phyloP scores from a whole-genome alignment of 92 coral and sea anemone species.

The Pocillopora grandis region DNA sequence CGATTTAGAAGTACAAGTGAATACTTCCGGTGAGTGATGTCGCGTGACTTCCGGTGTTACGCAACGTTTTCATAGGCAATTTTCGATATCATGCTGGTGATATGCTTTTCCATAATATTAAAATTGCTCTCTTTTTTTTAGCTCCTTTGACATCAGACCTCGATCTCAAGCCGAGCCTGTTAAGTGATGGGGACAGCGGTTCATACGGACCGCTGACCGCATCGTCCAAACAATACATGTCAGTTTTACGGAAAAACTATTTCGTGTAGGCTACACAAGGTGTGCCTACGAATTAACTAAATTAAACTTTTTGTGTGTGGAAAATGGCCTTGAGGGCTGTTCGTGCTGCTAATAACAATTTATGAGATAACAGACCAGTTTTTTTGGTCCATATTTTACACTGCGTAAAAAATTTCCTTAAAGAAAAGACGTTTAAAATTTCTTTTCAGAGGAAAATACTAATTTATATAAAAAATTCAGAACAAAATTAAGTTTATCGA shows the following conservation, averaged over 20 bases:
- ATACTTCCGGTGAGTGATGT: no score
- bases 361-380: background rate
- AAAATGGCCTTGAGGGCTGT: constrained; percentile 25
- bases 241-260: constrained; percentile 86
- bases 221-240: constrained; percentile 88
- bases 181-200: constrained; percentile 75
- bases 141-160: constrained; percentile 81
- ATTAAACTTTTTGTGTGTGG: background rate
- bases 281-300: background rate
- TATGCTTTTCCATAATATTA: background rate
- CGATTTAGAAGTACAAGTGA: no score
- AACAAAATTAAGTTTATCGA: background rate
- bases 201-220: constrained; percentile 86
- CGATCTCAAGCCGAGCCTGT: constrained; percentile 79
- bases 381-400: background rate
- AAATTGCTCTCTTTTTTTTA: constrained; percentile 22
- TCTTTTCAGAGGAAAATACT: background rate
- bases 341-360: background rate
- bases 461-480: constrained; percentile 8
- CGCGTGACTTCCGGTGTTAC: no score
- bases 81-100: no score
- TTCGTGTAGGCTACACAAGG: constrained; percentile 70
- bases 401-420: background rate
- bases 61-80: no score
- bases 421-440: constrained; percentile 6